phyloP scores from a whole-genome alignment of 2,888 invertebrate species.

The Mystacides longicornis region DNA sequence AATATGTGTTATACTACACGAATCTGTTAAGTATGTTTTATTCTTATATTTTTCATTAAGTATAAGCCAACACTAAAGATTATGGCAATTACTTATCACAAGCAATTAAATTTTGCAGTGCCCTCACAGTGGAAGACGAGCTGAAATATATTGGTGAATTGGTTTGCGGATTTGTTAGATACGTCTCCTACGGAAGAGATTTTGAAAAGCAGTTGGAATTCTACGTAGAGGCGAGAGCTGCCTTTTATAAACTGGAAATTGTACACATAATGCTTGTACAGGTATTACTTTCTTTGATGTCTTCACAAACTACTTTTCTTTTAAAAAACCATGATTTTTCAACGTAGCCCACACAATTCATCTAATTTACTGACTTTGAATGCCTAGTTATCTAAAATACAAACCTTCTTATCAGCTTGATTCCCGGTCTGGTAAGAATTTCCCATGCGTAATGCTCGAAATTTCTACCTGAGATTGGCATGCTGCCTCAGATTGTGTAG shows the following conservation, averaged over 20 bases:
- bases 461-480: too few species aligned
- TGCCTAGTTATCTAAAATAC: too few species aligned
- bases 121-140: slow-evolving; percentile 88
- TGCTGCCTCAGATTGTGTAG: too few species aligned
- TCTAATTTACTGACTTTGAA: too few species aligned
- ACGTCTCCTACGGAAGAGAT: slow-evolving; percentile 76
- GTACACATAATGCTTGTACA: slow-evolving; percentile 82
- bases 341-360: too few species aligned
- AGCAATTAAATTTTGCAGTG: slow-evolving; percentile 46
- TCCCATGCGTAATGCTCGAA: too few species aligned
- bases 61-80: not conserved
- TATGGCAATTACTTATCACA: not conserved
- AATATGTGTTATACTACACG: slow-evolving; percentile 83
- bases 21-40: slow-evolving; percentile 75
- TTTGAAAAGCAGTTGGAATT: slow-evolving; percentile 88
- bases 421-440: too few species aligned
- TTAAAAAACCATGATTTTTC: too few species aligned
- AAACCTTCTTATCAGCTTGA: too few species aligned
- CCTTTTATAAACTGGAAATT: slow-evolving; percentile 84
- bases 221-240: slow-evolving; percentile 85
- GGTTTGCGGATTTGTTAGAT: slow-evolving; percentile 71
- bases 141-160: slow-evolving; percentile 76
- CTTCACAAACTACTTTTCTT: too few species aligned
- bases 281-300: slow-evolving; percentile 51
- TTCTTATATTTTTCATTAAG: not conserved